Conservation (phyloP, 2,888 invertebrate genomes). For the Spisula solida region DNA sequence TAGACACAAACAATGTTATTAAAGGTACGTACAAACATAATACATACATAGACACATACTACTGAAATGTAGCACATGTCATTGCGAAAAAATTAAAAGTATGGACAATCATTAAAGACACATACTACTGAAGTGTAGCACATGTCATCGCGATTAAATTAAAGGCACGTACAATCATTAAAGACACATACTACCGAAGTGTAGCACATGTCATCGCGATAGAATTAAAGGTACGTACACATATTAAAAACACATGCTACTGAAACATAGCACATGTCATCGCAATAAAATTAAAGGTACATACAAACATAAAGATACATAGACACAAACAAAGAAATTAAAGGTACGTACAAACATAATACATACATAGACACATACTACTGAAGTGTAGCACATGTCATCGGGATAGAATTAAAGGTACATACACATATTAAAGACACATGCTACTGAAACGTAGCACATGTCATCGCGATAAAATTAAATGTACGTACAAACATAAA, state of each 20-base stretch:
- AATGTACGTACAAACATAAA: neutral
- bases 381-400: neutral
- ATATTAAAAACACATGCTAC: neutral
- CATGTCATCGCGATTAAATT: neutral
- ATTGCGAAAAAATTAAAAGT: no score
- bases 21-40: neutral
- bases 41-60: no score
- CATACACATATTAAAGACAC: neutral
- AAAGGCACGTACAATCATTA: no score
- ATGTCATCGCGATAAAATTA: neutral
- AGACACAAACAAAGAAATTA: no score
- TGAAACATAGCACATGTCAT: neutral
- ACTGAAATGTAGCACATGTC: no score
- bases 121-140: neutral
- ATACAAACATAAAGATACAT: neutral
- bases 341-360: no score
- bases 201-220: slow-evolving; percentile 1
- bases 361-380: neutral
- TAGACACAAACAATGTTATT: no score
- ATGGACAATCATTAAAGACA: no score
- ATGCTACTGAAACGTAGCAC: neutral
- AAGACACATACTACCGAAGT: neutral
- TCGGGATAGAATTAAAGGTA: neutral
- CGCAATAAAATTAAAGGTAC: neutral
- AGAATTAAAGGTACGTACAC: neutral